Evolutionary conservation across 2,797 vertebrate genomes (phyloP).

Genomic region (Peromyscus attwateri): DNA sequence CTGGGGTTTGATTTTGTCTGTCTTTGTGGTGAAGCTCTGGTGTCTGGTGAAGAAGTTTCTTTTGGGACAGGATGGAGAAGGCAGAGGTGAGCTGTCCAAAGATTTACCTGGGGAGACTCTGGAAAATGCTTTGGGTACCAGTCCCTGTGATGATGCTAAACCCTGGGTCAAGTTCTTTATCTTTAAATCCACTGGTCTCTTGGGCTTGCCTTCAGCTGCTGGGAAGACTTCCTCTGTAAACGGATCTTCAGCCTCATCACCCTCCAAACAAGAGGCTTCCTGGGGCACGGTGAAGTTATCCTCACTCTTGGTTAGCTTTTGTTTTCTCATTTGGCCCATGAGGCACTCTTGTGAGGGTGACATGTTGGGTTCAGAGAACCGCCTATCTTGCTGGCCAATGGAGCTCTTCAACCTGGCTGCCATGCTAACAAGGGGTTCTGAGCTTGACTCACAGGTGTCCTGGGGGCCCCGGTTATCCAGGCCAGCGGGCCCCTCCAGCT

Average conservation of each 20-base stretch:
- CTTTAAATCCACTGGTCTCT: conserved; percentile 80
- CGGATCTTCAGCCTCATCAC: conserved; percentile 88
- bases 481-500: conserved; percentile 55
- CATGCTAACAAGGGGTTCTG: conserved; percentile 77
- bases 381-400: conserved; percentile 87
- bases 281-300: conserved; percentile 89
- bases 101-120: conserved; percentile 91
- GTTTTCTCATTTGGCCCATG: conserved; percentile 78
- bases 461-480: conserved; percentile 31
- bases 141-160: conserved; percentile 73
- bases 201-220: conserved; percentile 68
- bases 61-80: conserved; percentile 90
- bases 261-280: conserved; percentile 78
- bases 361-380: conserved; percentile 94
- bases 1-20: conserved; percentile 79
- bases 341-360: conserved; percentile 79
- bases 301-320: conserved; percentile 92
- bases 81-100: conserved; percentile 91
- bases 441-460: conserved; percentile 46
- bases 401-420: conserved; percentile 83
- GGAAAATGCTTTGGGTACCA: conserved; percentile 88
- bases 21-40: conserved; percentile 86
- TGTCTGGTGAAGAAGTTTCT: conserved; percentile 87
- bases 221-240: conserved; percentile 90
- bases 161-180: conserved; percentile 81